Evolutionary conservation across 2,888 invertebrate genomes (phyloP), one percentile per base, ranked within the genome.

Genomic region (Volucella inflata): DNA sequence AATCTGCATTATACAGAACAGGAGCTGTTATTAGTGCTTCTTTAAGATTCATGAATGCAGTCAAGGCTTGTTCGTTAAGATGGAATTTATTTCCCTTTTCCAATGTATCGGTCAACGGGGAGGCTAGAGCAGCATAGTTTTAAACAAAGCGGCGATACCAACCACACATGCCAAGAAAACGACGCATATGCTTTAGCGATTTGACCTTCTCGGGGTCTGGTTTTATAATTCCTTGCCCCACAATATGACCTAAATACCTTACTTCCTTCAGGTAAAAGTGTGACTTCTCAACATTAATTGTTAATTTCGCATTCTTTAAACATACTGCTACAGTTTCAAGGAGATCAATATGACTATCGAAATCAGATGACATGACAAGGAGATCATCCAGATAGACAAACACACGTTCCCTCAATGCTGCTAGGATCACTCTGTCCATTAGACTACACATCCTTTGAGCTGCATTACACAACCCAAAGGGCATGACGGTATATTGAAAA

Each of bases 151-250:
- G 64, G 4, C 87, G 55, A 38, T 87, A 88, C 87, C 88, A 88
- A 0, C 79, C 72, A 11, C 87, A 72, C 78, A 88, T 87, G 1
- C 87, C 88, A 36, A 88, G 44, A 64, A 88, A 87, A 50, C 87
- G 40, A 2, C 87, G 53, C 0, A 87, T 21, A 87, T 90, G 89
- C 53, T 79, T 88, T 0, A 60, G 12, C 12, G 21, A 48, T 1
- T 59, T 68, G 0, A 75, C 55, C 9, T 85, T 84, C 1, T 40
- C 80, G 0, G 84, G 77, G 55, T 85, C 87, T 2, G 67, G 76
- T 4, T 38, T 17, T 2, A 84, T 36, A 0, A 60, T 67, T 0
- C 81, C 81, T 3, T 78, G 36, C 9, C 84, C 81, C 1, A 84
- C 68, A 2, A 87, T 62, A 44, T 77, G 57, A 0, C 77, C 81